These are phyloP conservation scores for Linnaemya vulpina DNA, from an alignment of 2,888 invertebrate species.

Conservation along the genomic window DNA sequence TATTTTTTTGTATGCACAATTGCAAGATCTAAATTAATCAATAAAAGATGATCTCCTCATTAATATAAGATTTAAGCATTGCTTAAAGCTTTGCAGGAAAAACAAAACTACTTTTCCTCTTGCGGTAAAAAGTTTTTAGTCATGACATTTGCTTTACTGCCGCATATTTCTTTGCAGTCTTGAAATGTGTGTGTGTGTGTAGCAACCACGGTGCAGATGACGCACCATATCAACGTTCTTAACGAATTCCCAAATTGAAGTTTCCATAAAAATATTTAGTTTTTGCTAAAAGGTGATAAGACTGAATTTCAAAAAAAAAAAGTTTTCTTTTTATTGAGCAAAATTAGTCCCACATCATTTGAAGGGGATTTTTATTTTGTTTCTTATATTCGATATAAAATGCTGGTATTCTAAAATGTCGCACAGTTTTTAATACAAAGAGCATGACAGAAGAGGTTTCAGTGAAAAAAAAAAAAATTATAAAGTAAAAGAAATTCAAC, in stretches of 20 bases:
- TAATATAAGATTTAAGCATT: not conserved
- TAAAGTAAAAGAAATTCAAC: not conserved
- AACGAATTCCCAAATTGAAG: not conserved
- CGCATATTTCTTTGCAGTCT: not conserved
- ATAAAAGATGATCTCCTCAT: too few relatives aligned
- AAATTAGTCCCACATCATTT: not conserved
- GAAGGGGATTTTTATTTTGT: conserved; percentile 21
- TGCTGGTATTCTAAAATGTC: not conserved
- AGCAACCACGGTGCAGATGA: not conserved
- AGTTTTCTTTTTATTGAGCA: not conserved
- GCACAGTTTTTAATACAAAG: conserved; percentile 14
- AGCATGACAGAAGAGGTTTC: not conserved
- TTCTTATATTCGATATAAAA: not conserved
- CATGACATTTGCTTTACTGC: not conserved
- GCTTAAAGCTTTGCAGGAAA: not conserved
- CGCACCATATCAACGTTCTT: not conserved
- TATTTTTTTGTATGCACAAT: too few relatives aligned
- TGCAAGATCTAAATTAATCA: too few relatives aligned
- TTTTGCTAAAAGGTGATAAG: not conserved
- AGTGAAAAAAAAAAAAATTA: not conserved
- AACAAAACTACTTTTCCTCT: not conserved
- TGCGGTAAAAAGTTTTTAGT: not conserved
- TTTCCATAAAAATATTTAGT: not conserved
- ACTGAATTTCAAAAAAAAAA: not conserved
- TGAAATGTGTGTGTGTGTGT: not conserved